Percentiles rank a stretch among this genome's conserved stretches.
Conservation (phyloP, 2,888 invertebrate genomes). For the Heliconius sara region DNA sequence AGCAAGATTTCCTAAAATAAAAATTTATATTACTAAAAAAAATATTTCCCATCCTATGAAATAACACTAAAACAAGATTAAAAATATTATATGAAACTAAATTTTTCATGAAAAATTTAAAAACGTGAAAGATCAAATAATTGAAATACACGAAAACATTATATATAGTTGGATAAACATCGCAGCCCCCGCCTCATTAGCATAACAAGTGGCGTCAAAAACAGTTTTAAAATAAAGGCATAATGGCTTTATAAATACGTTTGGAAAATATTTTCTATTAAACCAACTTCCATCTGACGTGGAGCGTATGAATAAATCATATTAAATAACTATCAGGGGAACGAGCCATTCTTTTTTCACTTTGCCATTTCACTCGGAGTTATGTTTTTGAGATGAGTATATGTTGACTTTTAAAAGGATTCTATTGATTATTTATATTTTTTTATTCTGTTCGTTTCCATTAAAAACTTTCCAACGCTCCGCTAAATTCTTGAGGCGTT, state of each 20-base stretch:
- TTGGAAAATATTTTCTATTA: conserved; percentile 81
- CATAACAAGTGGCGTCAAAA: conserved; percentile 74
- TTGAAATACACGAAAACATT: conserved; percentile 57
- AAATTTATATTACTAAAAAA: too few species aligned
- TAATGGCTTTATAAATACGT: conserved; percentile 83
- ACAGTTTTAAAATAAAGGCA: conserved; percentile 76
- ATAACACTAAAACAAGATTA: background rate
- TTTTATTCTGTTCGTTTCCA: background rate
- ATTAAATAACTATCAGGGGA: conserved; percentile 89
- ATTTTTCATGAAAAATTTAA: background rate
- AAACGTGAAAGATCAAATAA: conserved; percentile 27
- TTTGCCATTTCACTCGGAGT: conserved; percentile 67
- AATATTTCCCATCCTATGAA: background rate
- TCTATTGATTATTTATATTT: background rate
- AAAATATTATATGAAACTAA: background rate
- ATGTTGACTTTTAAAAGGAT: background rate
- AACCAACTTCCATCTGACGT: conserved; percentile 81
- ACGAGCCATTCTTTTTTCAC: conserved; percentile 46
- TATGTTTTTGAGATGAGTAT: conserved; percentile 45
- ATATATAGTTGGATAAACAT: conserved; percentile 65
- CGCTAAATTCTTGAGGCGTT: too few species aligned
- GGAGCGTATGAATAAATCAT: conserved; percentile 87
- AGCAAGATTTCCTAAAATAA: too few species aligned
- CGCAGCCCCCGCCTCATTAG: conserved; percentile 65
- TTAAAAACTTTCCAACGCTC: background rate